phyloP scores from a whole-genome alignment of 2,888 invertebrate genomes.

The Acrobasis repandana region DNA sequence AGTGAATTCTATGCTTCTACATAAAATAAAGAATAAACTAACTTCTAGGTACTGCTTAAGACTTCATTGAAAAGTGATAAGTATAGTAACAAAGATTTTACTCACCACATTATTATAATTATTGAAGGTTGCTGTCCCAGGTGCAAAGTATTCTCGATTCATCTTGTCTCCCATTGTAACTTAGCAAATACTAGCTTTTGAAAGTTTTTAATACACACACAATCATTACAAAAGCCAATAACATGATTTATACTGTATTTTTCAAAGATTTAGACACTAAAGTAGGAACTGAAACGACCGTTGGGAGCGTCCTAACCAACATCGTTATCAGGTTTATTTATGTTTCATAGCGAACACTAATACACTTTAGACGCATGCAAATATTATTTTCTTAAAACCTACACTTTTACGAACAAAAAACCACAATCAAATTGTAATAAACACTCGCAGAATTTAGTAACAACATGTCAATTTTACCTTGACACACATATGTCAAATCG shows the following conservation, averaged over 20 bases:
- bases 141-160: constrained; percentile 70
- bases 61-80: constrained; percentile 23
- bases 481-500: constrained; percentile 33
- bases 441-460: constrained; percentile 13
- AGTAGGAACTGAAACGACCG: constrained; percentile 44
- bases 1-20: too few species aligned
- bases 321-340: constrained; percentile 41
- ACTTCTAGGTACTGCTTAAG: too few species aligned
- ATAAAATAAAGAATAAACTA: too few species aligned
- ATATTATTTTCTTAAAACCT: not conserved
- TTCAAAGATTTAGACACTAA: constrained; percentile 35
- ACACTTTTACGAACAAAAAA: constrained; percentile 6
- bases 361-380: not conserved
- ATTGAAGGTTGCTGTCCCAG: constrained; percentile 73
- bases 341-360: not conserved
- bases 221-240: constrained; percentile 40
- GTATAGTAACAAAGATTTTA: constrained; percentile 38
- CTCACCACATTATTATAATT: constrained; percentile 79
- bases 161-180: constrained; percentile 72
- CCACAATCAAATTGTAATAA: constrained; percentile 1
- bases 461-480: constrained; percentile 36
- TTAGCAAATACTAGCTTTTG: constrained; percentile 45
- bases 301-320: constrained; percentile 69
- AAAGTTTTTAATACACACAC: constrained; percentile 45
- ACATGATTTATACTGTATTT: constrained; percentile 36